These are phyloP conservation scores for Telmatochromis bifrenatus DNA, from an alignment of 2,113 vertebrate genomes.

Conservation along the genomic window DNA sequence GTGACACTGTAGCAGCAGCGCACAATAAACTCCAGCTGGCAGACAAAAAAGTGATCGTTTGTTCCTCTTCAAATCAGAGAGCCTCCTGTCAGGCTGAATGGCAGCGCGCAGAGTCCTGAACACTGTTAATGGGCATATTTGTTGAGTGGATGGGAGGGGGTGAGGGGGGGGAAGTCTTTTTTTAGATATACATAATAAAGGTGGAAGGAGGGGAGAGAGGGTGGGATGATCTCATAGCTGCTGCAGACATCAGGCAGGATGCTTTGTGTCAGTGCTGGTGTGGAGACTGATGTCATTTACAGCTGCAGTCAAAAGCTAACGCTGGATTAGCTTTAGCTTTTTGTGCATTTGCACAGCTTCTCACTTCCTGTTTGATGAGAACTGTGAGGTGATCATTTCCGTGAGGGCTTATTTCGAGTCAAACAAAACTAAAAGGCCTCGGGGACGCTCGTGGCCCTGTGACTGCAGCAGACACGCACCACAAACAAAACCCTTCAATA, in stretches of 20 bases:
- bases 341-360: background rate
- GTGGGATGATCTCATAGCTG: conserved; percentile 35
- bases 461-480: background rate
- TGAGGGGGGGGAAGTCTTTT: background rate
- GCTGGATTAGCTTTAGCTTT: background rate
- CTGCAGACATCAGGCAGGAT: conserved; percentile 12
- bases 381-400: background rate
- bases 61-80: background rate
- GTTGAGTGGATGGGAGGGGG: background rate
- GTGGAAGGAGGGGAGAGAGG: background rate
- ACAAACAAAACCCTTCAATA: background rate
- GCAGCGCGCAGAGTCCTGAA: background rate
- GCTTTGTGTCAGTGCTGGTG: conserved; percentile 18
- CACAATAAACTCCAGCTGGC: background rate
- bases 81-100: conserved; percentile 12
- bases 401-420: background rate
- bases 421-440: background rate
- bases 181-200: conserved; percentile 32
- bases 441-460: background rate
- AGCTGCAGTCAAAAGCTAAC: background rate
- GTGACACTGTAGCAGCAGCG: background rate
- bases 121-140: conserved; percentile 15
- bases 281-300: background rate
- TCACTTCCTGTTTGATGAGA: background rate
- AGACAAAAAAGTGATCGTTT: background rate